These are phyloP conservation scores for Caenorhabditis drosophilae DNA, from an alignment of 2,888 invertebrate species.

Conservation along the genomic window DNA sequence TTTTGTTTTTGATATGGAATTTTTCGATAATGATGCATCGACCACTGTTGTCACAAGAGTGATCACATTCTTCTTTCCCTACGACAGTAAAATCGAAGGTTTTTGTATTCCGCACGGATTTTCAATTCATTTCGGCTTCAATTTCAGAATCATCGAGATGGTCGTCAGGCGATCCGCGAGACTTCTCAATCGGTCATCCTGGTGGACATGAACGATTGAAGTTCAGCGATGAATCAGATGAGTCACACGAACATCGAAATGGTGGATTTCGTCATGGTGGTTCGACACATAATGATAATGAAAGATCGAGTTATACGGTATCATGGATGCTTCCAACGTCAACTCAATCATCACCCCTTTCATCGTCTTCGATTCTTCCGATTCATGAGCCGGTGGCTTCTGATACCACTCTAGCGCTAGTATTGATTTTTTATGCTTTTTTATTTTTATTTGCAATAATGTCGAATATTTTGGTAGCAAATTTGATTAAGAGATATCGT, in stretches of 20 bases:
- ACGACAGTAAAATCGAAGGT: conserved; percentile 30
- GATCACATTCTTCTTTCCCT: conserved; percentile 36
- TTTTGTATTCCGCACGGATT: neutral
- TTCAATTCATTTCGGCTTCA: neutral
- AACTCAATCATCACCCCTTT: no score
- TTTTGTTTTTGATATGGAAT: no score
- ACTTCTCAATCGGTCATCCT: conserved; percentile 25
- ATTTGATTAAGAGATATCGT: conserved; percentile 25
- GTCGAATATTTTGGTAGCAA: conserved; percentile 24
- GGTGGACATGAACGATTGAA: no score
- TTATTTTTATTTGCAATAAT: conserved; percentile 16
- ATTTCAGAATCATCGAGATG: conserved; percentile 12
- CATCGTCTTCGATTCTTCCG: no score
- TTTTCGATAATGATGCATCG: no score
- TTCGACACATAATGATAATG: neutral
- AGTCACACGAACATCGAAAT: conserved; percentile 30
- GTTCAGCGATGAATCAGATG: no score
- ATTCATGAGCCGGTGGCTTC: no score
- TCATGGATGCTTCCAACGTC: neutral
- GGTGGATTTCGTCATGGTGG: conserved; percentile 7
- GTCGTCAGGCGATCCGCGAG: conserved; percentile 30
- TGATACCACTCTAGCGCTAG: neutral
- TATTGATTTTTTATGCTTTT: conserved; percentile 20
- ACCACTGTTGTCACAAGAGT: conserved; percentile 21
- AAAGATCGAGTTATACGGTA: neutral